A percentile compares a stretch with the other conserved stretches of the same genome.
Conservation (phyloP, 2,797 vertebrate genomes). For the Acanthis flammea region DNA sequence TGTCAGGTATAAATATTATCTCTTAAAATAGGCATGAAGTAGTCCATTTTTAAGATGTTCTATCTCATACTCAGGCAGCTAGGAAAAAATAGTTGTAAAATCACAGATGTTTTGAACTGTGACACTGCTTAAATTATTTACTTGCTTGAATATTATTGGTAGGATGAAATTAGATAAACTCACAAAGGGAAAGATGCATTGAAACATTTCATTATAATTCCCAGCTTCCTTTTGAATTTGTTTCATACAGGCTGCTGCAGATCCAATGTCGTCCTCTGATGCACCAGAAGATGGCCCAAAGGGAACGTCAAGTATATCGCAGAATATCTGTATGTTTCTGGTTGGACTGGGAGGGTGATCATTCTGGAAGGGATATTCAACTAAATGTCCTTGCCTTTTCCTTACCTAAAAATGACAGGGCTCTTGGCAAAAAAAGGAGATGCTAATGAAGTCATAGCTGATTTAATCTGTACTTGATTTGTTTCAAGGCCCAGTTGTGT, state of each 20-base stretch:
- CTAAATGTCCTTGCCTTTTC: not conserved
- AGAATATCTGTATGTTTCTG: conserved; percentile 78
- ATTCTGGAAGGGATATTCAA: not conserved
- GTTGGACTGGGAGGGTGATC: conserved; percentile 9
- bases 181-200: not conserved
- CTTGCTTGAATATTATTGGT: not conserved
- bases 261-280: conserved; percentile 46
- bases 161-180: not conserved
- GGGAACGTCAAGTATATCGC: conserved; percentile 62
- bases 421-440: not conserved
- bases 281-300: conserved; percentile 66
- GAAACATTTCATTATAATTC: conserved; percentile 8
- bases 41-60: not conserved
- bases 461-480: not conserved
- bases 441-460: not conserved
- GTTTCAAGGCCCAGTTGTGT: not conserved
- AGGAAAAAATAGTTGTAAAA: not conserved
- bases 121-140: conserved; percentile 9
- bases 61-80: not conserved
- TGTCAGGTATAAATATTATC: not conserved
- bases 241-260: conserved; percentile 66
- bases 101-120: not conserved
- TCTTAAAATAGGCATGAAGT: not conserved
- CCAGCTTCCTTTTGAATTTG: conserved; percentile 30
- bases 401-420: not conserved